phyloP scores from a whole-genome alignment of 2,113 vertebrate genomes.

The Physeter macrocephalus region DNA sequence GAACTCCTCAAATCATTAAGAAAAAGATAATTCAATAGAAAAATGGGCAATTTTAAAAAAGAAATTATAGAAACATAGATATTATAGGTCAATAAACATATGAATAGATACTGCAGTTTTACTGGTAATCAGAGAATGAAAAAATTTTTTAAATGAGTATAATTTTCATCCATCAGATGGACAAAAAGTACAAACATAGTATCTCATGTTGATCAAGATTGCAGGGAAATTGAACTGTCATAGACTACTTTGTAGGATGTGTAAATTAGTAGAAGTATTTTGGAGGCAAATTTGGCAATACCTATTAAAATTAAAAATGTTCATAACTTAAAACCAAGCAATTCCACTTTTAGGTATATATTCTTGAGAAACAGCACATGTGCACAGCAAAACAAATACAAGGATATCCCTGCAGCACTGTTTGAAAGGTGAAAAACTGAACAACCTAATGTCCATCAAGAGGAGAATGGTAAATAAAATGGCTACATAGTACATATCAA shows the following conservation, averaged over 20 bases:
- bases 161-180: not conserved
- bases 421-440: not conserved
- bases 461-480: not conserved
- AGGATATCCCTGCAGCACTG: not conserved
- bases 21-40: not conserved
- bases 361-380: not conserved
- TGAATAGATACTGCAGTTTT: not conserved
- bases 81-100: not conserved
- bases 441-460: not conserved
- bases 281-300: not conserved
- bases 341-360: not conserved
- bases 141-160: not conserved
- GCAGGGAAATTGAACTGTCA: not conserved
- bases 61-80: not conserved
- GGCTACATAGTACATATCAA: not conserved
- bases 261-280: not conserved
- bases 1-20: not conserved
- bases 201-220: not conserved
- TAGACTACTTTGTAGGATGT: not conserved
- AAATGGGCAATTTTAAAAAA: not conserved
- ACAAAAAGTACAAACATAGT: not conserved
- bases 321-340: not conserved
- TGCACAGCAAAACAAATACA: not conserved
- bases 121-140: not conserved
- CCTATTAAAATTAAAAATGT: not conserved